Evolutionary conservation across 1,140 invertebrate genomes (phyloP).

Genomic region (Reticulitermes speratus): DNA sequence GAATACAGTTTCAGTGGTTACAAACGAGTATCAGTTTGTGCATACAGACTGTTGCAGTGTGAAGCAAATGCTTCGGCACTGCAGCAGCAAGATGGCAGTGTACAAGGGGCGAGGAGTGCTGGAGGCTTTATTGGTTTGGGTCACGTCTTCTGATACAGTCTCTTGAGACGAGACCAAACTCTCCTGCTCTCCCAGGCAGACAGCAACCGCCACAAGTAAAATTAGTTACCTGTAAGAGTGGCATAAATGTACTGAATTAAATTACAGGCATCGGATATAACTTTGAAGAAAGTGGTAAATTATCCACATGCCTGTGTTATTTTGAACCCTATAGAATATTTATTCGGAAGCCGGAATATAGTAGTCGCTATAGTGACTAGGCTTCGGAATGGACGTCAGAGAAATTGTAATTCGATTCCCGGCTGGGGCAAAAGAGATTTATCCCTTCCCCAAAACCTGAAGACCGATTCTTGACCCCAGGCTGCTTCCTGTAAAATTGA

Average conservation of each 20-base stretch:
- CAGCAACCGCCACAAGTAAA: not conserved
- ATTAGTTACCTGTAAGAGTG: not conserved
- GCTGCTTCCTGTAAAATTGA: too few relatives aligned
- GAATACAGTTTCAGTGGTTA: not conserved
- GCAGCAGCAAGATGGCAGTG: conserved; percentile 1
- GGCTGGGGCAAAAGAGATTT: too few relatives aligned
- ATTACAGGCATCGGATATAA: too few relatives aligned
- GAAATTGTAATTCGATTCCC: too few relatives aligned
- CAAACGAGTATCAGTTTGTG: not conserved
- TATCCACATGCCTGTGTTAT: too few relatives aligned
- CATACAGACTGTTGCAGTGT: not conserved
- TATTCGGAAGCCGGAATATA: too few relatives aligned
- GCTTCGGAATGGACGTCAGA: too few relatives aligned
- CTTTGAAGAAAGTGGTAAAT: too few relatives aligned
- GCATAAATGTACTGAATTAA: not conserved
- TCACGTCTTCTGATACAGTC: conserved; percentile 8
- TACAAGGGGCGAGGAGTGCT: not conserved
- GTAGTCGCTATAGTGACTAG: too few relatives aligned
- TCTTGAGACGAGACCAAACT: not conserved
- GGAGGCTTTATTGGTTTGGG: conserved; percentile 5
- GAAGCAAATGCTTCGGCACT: not conserved
- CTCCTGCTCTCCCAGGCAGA: not conserved
- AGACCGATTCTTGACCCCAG: too few relatives aligned
- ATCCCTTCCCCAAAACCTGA: too few relatives aligned
- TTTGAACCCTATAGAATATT: too few relatives aligned